phyloP scores from a whole-genome alignment of 2,888 invertebrate genomes.

The Drosophila ochracea region DNA sequence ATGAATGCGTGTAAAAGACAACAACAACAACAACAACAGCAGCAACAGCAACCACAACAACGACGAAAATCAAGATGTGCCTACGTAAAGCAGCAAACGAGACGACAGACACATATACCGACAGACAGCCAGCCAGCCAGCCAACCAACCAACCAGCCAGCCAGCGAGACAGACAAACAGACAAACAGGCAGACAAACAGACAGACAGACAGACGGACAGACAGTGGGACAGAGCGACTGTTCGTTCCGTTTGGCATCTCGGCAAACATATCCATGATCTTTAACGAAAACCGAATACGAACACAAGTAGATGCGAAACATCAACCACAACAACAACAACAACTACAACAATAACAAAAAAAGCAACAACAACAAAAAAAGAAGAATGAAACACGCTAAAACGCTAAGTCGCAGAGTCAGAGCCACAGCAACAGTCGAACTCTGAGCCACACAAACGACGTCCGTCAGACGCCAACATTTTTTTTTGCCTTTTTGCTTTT shows the following conservation, averaged over 20 bases:
- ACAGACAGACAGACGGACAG: neutral
- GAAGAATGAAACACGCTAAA: constrained; percentile 52
- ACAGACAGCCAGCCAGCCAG: no score
- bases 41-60: constrained; percentile 15
- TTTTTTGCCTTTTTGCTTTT: constrained; percentile 9
- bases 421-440: constrained; percentile 16
- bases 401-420: constrained; percentile 30
- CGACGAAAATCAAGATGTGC: constrained; percentile 60
- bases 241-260: constrained; percentile 60
- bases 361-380: constrained; percentile 3
- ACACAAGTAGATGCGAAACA: constrained; percentile 39
- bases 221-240: constrained; percentile 6
- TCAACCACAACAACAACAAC: constrained; percentile 4
- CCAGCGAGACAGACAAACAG: neutral
- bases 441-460: constrained; percentile 30
- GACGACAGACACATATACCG: constrained; percentile 27
- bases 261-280: constrained; percentile 80
- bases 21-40: constrained; percentile 26
- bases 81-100: constrained; percentile 52
- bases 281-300: constrained; percentile 29
- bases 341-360: constrained; percentile 9
- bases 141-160: no score
- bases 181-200: neutral
- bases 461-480: constrained; percentile 53
- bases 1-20: constrained; percentile 75